Evolutionary conservation across 2,888 invertebrate genomes (phyloP).

Genomic region (Dermolepida albohirtum): DNA sequence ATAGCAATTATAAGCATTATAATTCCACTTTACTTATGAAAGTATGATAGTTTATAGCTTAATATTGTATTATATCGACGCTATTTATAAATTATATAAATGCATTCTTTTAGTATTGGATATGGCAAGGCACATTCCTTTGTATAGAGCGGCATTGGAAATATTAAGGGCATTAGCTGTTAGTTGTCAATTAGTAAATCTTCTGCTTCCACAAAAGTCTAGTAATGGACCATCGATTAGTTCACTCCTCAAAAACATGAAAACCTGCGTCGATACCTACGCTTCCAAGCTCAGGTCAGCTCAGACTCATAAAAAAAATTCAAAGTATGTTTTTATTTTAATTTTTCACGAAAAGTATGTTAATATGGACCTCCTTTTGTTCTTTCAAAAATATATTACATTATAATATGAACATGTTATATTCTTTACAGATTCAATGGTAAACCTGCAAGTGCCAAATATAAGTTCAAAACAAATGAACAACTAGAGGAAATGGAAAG

Average conservation of each 20-base stretch:
- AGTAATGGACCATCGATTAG: conserved; percentile 73
- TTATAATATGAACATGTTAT: background rate
- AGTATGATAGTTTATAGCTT: no score
- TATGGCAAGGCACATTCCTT: conserved; percentile 96
- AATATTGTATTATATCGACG: no score
- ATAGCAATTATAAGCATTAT: no score
- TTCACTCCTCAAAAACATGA: conserved; percentile 86
- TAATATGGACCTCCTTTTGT: no score
- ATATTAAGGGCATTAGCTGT: conserved; percentile 81
- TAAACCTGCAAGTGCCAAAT: conserved; percentile 52
- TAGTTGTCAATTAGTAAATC: conserved; percentile 69
- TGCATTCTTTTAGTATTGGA: conserved; percentile 77
- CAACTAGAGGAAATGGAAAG: conserved; percentile 79
- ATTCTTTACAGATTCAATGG: conserved; percentile 54
- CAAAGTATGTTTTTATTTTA: conserved; percentile 48
- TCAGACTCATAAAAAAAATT: conserved; percentile 47
- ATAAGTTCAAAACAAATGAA: conserved; percentile 57
- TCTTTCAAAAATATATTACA: background rate
- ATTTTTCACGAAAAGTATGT: conserved; percentile 1
- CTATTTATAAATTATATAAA: background rate
- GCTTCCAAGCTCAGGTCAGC: conserved; percentile 83
- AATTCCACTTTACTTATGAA: no score
- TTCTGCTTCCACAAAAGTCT: conserved; percentile 71
- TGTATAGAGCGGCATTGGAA: conserved; percentile 88
- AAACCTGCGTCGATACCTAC: conserved; percentile 91